Evolutionary conservation across 2,888 invertebrate species (phyloP), one percentile per base, ranked within the genome.

Genomic region (Clivina fossor): DNA sequence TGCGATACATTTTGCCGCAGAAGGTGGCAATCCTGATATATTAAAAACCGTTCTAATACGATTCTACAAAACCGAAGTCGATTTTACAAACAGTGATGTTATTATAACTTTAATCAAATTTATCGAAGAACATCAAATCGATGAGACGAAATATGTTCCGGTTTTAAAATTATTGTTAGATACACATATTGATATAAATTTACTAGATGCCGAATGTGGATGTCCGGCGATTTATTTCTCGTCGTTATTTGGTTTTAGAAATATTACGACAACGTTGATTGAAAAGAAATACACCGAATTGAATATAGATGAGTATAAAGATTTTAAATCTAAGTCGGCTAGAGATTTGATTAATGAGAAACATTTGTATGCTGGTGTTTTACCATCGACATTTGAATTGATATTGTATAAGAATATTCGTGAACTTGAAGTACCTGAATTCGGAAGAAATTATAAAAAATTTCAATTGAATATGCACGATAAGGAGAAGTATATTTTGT

Each of bases 1-100:
- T n/a, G 82, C 85, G 0, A 74, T 87, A 59, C 86, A 87, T 69
- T 82, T 82, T 58, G 84, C 84, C 2, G 77, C 80, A 0, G 79
- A 81, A 65, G 75, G 72, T 41, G 79, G 79, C 8, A 66, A 68
- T 58, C 64, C 60, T 20, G 40, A 76, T 32, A 77, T 77, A 5
- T 64, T 84, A 35, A 68, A 72, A 58, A 68, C 69, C 1, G 66
- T 84, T 11, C 62, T 83, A 19, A 75, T 77, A 40, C 73, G 76
- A 20, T 44, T 68, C 19, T 56, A 53, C 11, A 56, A 66, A 18
- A 41, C 20, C n/a, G 15, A 44, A 38, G 13, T 44, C 18, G 35
- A 57, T 46, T 26, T 38, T 38, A 11, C n/a, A 11, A 18, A 38
- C 13, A 38, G 30, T 30, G 30, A 46, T 28, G 26, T 55, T 26